phyloP scores from a whole-genome alignment of 2,113 vertebrate species.

The Melanerpes aurifrons region DNA sequence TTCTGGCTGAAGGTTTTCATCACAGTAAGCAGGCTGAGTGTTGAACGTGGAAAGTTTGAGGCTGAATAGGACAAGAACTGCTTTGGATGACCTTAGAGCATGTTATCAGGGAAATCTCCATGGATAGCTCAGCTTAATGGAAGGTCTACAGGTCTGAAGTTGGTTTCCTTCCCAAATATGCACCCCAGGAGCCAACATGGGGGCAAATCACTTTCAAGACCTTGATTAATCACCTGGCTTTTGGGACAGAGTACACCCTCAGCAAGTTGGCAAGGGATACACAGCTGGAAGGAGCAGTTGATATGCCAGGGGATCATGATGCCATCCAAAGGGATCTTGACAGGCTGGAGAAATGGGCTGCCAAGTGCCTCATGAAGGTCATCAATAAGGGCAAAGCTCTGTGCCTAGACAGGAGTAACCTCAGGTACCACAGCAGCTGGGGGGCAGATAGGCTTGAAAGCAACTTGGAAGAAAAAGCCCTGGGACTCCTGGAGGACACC shows the following conservation, averaged over 20 bases:
- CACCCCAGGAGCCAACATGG: neutral
- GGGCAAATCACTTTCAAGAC: neutral
- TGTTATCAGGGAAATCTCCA: neutral
- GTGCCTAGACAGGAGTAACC: neutral
- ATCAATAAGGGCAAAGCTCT: neutral
- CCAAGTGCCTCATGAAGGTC: neutral
- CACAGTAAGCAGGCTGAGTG: neutral
- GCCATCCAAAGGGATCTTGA: neutral
- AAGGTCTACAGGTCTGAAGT: neutral
- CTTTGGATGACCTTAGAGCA: neutral
- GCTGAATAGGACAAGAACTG: neutral
- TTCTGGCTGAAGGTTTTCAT: neutral
- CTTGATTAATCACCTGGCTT: neutral
- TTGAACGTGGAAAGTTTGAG: neutral
- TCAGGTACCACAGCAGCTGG: neutral
- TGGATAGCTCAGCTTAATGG: neutral
- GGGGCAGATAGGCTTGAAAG: neutral
- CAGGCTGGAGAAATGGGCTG: neutral
- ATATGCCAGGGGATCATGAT: neutral
- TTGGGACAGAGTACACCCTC: neutral
- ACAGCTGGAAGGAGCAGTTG: neutral
- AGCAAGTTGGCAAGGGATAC: neutral
- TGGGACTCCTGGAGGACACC: neutral
- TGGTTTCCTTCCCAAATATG: neutral
- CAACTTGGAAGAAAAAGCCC: neutral